Evolutionary conservation across 1,140 invertebrate genomes (phyloP).

Genomic region (Caenorhabditis tropicalis): DNA sequence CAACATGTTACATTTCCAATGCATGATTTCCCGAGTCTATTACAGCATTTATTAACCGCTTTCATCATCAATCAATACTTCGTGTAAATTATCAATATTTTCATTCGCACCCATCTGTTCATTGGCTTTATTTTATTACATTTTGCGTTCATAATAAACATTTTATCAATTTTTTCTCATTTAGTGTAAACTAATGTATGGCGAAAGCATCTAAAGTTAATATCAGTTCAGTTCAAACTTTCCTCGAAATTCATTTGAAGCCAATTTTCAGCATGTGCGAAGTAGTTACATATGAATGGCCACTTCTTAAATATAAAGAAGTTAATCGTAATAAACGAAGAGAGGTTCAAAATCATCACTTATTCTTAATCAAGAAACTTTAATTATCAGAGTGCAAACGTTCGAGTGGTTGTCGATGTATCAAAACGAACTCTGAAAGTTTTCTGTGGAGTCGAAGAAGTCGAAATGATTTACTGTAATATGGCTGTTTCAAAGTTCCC

Average conservation of each 20-base stretch:
- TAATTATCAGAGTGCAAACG: neutral
- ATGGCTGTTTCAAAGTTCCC: neutral
- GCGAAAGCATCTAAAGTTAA: too few relatives aligned
- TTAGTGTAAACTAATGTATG: too few relatives aligned
- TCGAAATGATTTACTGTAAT: neutral
- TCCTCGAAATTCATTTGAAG: too few relatives aligned
- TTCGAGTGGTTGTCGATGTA: neutral
- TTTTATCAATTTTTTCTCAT: neutral
- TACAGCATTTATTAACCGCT: too few relatives aligned
- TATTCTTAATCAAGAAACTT: neutral
- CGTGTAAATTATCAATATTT: neutral
- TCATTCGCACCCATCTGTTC: neutral
- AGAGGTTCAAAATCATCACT: neutral
- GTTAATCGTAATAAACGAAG: neutral
- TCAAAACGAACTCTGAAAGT: neutral
- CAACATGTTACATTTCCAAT: too few relatives aligned
- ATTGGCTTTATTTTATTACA: conserved; percentile 28
- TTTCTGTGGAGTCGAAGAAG: neutral
- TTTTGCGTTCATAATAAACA: neutral
- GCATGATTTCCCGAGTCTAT: too few relatives aligned
- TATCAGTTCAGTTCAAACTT: too few relatives aligned
- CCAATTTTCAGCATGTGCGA: neutral
- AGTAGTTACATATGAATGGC: neutral
- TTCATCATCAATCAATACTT: neutral
- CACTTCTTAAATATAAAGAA: neutral